phyloP scores from a whole-genome alignment of 2,888 invertebrate genomes.

The Anorthoa munda region DNA sequence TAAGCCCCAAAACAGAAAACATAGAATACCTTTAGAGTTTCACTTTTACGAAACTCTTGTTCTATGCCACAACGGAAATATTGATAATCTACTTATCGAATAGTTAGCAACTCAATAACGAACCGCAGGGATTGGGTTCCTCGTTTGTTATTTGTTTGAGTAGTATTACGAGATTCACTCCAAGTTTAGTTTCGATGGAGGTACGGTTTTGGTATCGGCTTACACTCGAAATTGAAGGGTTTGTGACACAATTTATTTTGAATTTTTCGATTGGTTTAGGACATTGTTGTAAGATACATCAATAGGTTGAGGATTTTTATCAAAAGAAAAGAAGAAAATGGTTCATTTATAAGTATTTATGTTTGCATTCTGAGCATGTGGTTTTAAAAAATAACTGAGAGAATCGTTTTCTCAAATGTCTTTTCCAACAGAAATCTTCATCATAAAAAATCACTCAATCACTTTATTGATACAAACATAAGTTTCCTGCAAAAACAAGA shows the following conservation, averaged over 20 bases:
- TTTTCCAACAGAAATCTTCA: too few relatives aligned
- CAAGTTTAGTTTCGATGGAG: background rate
- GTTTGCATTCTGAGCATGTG: too few relatives aligned
- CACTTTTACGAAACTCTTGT: constrained; percentile 1
- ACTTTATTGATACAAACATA: too few relatives aligned
- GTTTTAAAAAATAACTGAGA: too few relatives aligned
- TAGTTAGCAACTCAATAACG: constrained; percentile 30
- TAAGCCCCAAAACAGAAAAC: too few relatives aligned
- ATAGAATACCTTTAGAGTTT: background rate
- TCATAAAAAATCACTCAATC: too few relatives aligned
- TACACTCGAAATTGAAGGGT: background rate
- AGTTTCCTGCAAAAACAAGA: too few relatives aligned
- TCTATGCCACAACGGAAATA: constrained; percentile 23
- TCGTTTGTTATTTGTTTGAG: constrained; percentile 26
- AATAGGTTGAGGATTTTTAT: too few relatives aligned
- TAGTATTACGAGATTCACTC: background rate
- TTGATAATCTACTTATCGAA: constrained; percentile 30
- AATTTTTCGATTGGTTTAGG: background rate
- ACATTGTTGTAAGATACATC: background rate
- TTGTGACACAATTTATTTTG: background rate
- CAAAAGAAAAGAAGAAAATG: too few relatives aligned
- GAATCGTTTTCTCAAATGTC: too few relatives aligned
- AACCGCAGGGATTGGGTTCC: constrained; percentile 4
- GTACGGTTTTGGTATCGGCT: background rate
- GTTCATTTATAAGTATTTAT: too few relatives aligned